phyloP scores from a whole-genome alignment of 1,140 invertebrate species.

The Diabrotica virgifera region DNA sequence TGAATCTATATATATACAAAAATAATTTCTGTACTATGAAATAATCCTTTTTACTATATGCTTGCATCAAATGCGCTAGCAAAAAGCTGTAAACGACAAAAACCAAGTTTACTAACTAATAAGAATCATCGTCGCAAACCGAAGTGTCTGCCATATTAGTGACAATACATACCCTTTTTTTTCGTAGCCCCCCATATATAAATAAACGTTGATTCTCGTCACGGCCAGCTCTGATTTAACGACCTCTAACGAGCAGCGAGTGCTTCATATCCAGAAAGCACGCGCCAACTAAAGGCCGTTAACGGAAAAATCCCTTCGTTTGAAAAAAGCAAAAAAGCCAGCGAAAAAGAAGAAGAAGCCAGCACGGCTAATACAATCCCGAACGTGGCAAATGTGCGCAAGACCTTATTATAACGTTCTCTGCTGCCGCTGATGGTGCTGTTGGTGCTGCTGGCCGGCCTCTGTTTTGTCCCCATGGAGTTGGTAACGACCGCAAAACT shows the following conservation, averaged over 20 bases:
- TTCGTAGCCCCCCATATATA: background rate
- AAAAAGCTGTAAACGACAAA: too few relatives aligned
- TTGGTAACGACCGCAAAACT: constrained; percentile 45
- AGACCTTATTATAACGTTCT: constrained; percentile 20
- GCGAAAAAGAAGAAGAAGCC: background rate
- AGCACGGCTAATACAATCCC: constrained; percentile 15
- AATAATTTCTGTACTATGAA: too few relatives aligned
- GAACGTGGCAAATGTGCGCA: constrained; percentile 26
- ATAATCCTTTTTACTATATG: too few relatives aligned
- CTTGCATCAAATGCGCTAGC: too few relatives aligned
- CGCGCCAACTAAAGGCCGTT: constrained; percentile 3
- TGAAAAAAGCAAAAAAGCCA: background rate
- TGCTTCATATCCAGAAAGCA: constrained; percentile 10
- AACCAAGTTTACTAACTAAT: too few relatives aligned
- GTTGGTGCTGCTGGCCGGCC: background rate
- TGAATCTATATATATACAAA: too few relatives aligned
- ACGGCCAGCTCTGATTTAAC: constrained; percentile 8
- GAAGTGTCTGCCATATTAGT: too few relatives aligned
- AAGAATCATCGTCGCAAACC: too few relatives aligned
- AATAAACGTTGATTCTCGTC: background rate
- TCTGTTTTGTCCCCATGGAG: constrained; percentile 29
- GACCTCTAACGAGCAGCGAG: background rate
- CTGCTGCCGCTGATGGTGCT: background rate
- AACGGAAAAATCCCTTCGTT: background rate
- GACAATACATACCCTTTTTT: background rate